A percentile compares a stretch with the other conserved stretches of the same genome.
phyloP scores from a whole-genome alignment of 2,797 vertebrate species.

The Graptemys geographica region DNA sequence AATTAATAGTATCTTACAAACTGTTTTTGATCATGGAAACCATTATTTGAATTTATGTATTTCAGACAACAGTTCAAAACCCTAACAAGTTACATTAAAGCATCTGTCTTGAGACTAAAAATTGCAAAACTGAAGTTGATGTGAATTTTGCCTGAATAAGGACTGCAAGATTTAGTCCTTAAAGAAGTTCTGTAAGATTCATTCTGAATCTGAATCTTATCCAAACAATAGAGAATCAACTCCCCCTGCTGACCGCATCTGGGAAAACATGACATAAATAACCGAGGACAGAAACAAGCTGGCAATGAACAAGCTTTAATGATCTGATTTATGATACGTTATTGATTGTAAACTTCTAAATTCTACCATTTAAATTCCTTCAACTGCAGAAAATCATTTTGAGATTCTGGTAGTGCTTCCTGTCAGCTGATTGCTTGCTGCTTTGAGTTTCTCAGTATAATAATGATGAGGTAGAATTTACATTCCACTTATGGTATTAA shows the following conservation, averaged over 20 bases:
- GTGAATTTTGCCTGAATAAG: not conserved
- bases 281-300: constrained; percentile 74
- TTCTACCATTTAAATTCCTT: constrained; percentile 81
- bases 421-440: constrained; percentile 82
- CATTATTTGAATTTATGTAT: not conserved
- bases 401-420: constrained; percentile 81
- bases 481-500: constrained; percentile 88
- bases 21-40: not conserved
- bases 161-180: not conserved
- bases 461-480: constrained; percentile 87
- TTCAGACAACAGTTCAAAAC: not conserved
- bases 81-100: not conserved
- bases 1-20: not conserved
- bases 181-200: constrained; percentile 27
- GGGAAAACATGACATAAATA: constrained; percentile 83
- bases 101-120: not conserved
- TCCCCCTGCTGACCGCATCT: constrained; percentile 94
- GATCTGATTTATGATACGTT: constrained; percentile 82
- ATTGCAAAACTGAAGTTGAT: not conserved
- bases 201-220: not conserved
- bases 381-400: constrained; percentile 80
- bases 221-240: constrained; percentile 94
- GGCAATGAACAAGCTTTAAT: constrained; percentile 79
- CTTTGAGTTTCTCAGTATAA: constrained; percentile 85
- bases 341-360: constrained; percentile 84